These are phyloP conservation scores for Ypsolopha sequella DNA, from an alignment of 2,888 invertebrate species.

Conservation along the genomic window DNA sequence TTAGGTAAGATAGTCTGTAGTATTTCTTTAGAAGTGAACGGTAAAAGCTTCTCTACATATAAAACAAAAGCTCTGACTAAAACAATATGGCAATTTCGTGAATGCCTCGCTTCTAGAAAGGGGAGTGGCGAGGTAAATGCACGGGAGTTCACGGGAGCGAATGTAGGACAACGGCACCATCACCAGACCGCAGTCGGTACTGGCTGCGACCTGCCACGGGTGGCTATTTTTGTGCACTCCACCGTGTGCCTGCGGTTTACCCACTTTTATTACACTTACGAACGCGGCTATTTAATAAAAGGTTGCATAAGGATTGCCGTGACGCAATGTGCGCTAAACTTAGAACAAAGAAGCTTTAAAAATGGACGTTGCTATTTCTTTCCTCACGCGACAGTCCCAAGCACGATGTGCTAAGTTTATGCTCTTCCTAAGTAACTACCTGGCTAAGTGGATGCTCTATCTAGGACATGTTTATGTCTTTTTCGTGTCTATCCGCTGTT, in stretches of 20 bases:
- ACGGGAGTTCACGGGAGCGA: constrained; percentile 17
- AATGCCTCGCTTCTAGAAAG: constrained; percentile 9
- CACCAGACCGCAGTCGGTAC: neutral
- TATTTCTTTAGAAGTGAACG: neutral
- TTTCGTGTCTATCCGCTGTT: constrained; percentile 30
- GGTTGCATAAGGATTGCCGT: neutral
- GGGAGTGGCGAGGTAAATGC: constrained; percentile 27
- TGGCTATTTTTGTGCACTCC: constrained; percentile 55
- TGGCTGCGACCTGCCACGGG: constrained; percentile 12
- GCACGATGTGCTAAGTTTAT: neutral
- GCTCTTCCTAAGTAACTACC: neutral
- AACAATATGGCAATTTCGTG: neutral
- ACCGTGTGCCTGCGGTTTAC: constrained; percentile 43
- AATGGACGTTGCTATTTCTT: constrained; percentile 1
- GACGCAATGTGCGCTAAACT: neutral
- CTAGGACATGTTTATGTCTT: constrained; percentile 18
- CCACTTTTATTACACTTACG: constrained; percentile 25
- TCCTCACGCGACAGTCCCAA: neutral
- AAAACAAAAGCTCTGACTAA: neutral
- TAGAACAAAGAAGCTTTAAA: constrained; percentile 2
- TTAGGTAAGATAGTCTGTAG: too few species aligned
- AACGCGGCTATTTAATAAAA: neutral
- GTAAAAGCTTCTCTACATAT: neutral
- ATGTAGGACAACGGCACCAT: constrained; percentile 52
- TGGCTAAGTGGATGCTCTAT: constrained; percentile 3